phyloP scores from a whole-genome alignment of 1,140 invertebrate species.

The Brachionus asplanchnoidis region DNA sequence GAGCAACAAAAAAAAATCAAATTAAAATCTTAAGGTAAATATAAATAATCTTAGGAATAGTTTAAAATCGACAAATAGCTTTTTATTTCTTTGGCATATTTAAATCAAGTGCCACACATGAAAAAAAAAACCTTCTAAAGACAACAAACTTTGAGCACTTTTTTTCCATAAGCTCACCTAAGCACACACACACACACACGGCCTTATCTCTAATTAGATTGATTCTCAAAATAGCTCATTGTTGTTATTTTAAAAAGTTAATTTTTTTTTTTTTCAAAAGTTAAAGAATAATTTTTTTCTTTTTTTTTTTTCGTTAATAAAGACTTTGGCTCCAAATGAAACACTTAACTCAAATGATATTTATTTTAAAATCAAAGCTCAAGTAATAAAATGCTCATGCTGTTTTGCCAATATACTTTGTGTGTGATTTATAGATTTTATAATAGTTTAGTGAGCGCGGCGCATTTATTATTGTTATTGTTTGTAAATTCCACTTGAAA shows the following conservation, averaged over 20 bases:
- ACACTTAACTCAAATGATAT: constrained; percentile 34
- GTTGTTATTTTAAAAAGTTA: neutral
- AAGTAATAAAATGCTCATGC: constrained; percentile 35
- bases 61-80: neutral
- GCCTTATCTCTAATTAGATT: neutral
- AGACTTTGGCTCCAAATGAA: neutral
- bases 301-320: neutral
- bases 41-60: constrained; percentile 28
- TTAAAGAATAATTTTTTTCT: neutral
- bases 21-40: constrained; percentile 37
- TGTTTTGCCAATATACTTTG: constrained; percentile 22
- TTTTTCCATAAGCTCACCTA: neutral
- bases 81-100: constrained; percentile 24
- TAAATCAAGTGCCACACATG: neutral
- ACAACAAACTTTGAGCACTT: constrained; percentile 27
- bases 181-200: neutral
- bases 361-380: constrained; percentile 33
- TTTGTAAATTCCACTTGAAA: constrained; percentile 39
- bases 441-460: neutral
- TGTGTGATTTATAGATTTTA: constrained; percentile 36
- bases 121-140: neutral
- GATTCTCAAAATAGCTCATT: neutral
- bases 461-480: constrained; percentile 20
- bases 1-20: neutral
- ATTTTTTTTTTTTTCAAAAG: neutral